Evolutionary conservation across 2,888 invertebrate genomes (phyloP), one percentile per base, ranked within the genome.

Genomic region (Machimus atricapillus): DNA sequence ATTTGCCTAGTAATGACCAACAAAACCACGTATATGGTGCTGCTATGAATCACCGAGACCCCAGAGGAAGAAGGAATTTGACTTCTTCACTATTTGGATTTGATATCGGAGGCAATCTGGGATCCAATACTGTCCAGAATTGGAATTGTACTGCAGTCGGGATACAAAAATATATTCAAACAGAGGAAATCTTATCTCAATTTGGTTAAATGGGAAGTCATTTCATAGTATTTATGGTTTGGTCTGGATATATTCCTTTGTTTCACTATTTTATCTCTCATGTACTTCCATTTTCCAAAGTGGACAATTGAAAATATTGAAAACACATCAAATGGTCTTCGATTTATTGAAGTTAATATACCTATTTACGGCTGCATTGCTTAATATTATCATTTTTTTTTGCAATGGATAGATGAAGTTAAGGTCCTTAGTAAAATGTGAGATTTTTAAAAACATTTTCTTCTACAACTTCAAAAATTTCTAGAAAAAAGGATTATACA

Each of bases 131-230:
- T 79, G 31, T 79, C 79, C 79, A 52, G 46, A 79, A 79, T 79
- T 16, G 56, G 79, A 79, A 79, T 27, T 46, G 16, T 12, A 52
- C 16, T 79, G 16, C 31, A 31, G 31, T 52, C 52, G 52, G 79
- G 79, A 46, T 79, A 52, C 43, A 79, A n/a, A 79, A 79, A 79
- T 52, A 79, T 31, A 79, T 79, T 79, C 52, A 79, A n/a, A 79
- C 46, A n/a, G 27, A 79, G 79, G 79, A 79, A 79, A 79, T 79
- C 56, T 79, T 52, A 52, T 52, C 56, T 79, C 16, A 79, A 79
- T 79, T 79, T 52, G 79, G 79, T 52, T 79, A 52, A 79, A 79
- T 79, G 79, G 37, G 43, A 43, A 78, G 37, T 43, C 78, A 46
- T 43, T 66, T 40, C n/a, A 9, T n/a, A 12, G 9, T 52, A 27